These are phyloP conservation scores for Adelges cooleyi DNA, from an alignment of 1,140 invertebrate genomes.

Conservation along the genomic window DNA sequence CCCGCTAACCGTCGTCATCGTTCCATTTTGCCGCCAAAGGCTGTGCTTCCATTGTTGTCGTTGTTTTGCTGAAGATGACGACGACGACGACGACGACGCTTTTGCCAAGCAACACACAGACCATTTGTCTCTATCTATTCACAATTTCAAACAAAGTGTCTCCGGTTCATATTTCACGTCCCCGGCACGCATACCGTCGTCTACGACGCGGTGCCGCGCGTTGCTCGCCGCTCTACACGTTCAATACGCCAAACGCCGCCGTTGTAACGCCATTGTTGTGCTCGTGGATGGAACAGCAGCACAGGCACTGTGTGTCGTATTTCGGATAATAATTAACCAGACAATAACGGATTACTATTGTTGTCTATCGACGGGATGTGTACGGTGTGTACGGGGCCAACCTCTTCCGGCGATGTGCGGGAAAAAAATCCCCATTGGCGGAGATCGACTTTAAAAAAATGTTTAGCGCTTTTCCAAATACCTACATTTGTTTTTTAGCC, in stretches of 20 bases:
- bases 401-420: too few species aligned
- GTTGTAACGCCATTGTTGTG: not conserved
- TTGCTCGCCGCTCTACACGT: not conserved
- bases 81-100: not conserved
- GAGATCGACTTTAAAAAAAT: too few species aligned
- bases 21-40: too few species aligned
- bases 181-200: not conserved
- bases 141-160: conserved; percentile 15
- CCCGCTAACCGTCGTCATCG: too few species aligned
- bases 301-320: not conserved
- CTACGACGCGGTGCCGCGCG: not conserved
- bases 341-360: conserved; percentile 10
- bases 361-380: too few species aligned
- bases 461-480: too few species aligned
- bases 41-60: too few species aligned
- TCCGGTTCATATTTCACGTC: conserved; percentile 22
- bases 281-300: not conserved
- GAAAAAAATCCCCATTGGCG: too few species aligned
- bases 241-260: not conserved
- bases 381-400: too few species aligned
- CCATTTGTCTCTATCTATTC: conserved; percentile 12
- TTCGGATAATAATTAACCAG: conserved; percentile 25
- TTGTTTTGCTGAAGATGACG: not conserved
- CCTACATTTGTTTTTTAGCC: too few species aligned
- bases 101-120: not conserved